Base-by-base conservation (phyloP, 2,888 invertebrate species). In the Achlya flavicornis region DNA sequence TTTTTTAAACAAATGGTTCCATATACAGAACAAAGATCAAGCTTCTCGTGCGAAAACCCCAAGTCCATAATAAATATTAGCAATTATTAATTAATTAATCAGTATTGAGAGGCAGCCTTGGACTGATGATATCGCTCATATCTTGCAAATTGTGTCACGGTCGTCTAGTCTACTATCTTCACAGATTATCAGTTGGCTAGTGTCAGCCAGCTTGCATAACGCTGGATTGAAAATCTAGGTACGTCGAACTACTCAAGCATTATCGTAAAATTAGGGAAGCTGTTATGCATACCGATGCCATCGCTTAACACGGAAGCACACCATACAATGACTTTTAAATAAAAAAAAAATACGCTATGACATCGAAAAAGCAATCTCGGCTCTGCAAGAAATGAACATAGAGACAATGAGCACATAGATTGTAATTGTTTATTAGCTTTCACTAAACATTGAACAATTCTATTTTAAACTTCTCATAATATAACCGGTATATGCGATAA, bases 381-480 rank as follows among this genome's bases (percentile, higher is more conserved):
- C 53, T 46, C n/a, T 4, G n/a, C n/a, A n/a, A n/a, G 46, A n/a
- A 53, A 16, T 0, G 3, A 53, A 10, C 19, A 2, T 14, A 10
- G 3, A 16, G 19, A 14, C 19, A 53, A 53, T 8, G 19, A 19
- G 16, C 53, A 53, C 53, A 53, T 53, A 53, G 53, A 53, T 10
- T 48, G 16, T 48, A 48, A 46, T 48, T 48, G 19, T 53, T n/a
- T 53, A 53, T 53, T 53, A 53, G 19, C 53, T 53, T 53, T 53
- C 53, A 53, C 53, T 53, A 53, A 10, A 53, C 16, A 7, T 53
- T 53, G 10, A 53, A 53, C 53, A 53, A 19, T 19, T 19, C 53
- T 10, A 53, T 53, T 19, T 19, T 19, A 19, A 53, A 53, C 19
- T 19, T 53, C 53, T 53, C 53, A 19, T 53, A 53, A 53, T 53